Conservation (phyloP, 1,140 invertebrate genomes). For the Latrodectus geometricus region DNA sequence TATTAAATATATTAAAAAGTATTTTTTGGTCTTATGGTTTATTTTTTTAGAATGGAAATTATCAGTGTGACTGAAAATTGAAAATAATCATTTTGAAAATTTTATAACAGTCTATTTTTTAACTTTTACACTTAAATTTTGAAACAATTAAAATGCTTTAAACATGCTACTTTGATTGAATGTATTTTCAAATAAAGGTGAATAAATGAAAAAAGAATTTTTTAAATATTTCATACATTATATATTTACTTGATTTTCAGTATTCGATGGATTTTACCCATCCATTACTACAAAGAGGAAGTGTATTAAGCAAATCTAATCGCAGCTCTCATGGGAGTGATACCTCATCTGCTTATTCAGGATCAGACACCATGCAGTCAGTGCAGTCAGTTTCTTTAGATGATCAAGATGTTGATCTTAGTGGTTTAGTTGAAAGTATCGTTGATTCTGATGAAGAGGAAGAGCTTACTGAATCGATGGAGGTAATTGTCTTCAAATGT, state of each 20-base stretch:
- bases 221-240: too few species aligned
- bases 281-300: constrained; percentile 65
- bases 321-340: constrained; percentile 91
- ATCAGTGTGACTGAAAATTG: too few species aligned
- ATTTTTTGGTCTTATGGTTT: too few species aligned
- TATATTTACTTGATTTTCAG: constrained; percentile 11
- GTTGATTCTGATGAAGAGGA: constrained; percentile 92
- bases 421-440: constrained; percentile 90
- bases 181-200: too few species aligned
- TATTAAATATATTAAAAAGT: too few species aligned
- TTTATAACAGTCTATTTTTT: too few species aligned
- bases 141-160: too few species aligned
- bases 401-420: constrained; percentile 88
- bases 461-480: constrained; percentile 90
- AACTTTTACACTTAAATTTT: too few species aligned
- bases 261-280: constrained; percentile 60
- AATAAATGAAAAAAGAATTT: too few species aligned
- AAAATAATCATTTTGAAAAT: too few species aligned
- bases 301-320: constrained; percentile 83
- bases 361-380: constrained; percentile 95
- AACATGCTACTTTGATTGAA: too few species aligned
- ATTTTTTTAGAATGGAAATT: too few species aligned
- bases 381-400: constrained; percentile 75
- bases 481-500: constrained; percentile 68
- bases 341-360: constrained; percentile 94